Evolutionary conservation across 2,888 invertebrate species (phyloP), one percentile per base, ranked within the genome.

Genomic region (Sarcophaga variegata): DNA sequence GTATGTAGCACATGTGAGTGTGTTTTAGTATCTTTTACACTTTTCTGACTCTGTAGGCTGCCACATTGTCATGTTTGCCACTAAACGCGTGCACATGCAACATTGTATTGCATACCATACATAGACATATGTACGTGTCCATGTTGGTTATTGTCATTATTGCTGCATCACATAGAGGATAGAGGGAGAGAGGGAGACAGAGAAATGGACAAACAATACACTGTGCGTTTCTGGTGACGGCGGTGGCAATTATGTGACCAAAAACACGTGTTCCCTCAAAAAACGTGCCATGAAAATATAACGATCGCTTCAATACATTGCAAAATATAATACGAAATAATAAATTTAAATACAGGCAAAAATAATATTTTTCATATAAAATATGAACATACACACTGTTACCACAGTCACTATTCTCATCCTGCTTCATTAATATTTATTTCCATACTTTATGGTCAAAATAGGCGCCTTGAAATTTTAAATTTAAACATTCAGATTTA

Each of bases 201-300:
- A 64, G 75, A 62, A 63, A 83, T 83, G 75, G 79, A 83, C 70
- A 83, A 79, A 83, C 79, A 83, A 83, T 83, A 64, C 64, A 83
- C 63, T 79, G 59, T 59, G 59, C 37, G 37, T 37, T 37, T 70
- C 75, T 71, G 71, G 45, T 70, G 54, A 54, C 54, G 17, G 14
- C 54, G 54, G 54, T 54, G 54, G 64, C 54, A 83, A 75, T 83
- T 79, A 75, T 80, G 70, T 83, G 75, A 75, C 75, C 11, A 27
- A 64, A 75, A 83, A 83, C 83, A 83, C 37, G 70, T 83, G 83
- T 79, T 75, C 47, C 75, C n/a, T 14, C 47, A 75, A 70, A 83
- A 22, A 1, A 83, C 83, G 83, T 83, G 83, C 47, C 20, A 54
- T 60, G 79, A 59, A 83, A 75, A 69, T 70, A 72, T 75, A 79